These are phyloP conservation scores for Linyphia triangularis DNA, from an alignment of 2,888 invertebrate species.

Conservation along the genomic window DNA sequence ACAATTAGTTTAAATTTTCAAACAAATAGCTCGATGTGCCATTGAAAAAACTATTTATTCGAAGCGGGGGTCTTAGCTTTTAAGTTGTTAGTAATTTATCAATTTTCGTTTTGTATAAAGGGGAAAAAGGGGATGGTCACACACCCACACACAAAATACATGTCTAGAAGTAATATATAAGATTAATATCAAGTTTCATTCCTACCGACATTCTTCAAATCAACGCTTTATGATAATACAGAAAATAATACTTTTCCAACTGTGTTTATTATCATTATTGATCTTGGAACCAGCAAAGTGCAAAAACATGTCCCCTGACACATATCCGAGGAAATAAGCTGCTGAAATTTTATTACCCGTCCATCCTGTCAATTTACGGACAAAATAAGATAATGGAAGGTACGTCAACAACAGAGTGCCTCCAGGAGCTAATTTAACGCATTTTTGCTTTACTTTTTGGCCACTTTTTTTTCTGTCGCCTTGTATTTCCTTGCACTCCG, in stretches of 20 bases:
- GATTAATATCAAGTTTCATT: not conserved
- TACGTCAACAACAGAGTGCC: conserved; percentile 25
- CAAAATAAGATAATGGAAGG: conserved; percentile 55
- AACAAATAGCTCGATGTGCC: no score
- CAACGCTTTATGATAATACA: not conserved
- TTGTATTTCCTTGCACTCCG: not conserved
- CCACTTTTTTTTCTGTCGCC: not conserved
- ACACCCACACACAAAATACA: no score
- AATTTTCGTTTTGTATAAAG: no score
- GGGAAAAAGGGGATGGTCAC: no score
- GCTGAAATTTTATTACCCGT: conserved; percentile 66
- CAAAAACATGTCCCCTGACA: conserved; percentile 64
- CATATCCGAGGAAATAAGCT: conserved; percentile 50
- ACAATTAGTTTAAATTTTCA: no score
- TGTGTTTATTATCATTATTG: conserved; percentile 43
- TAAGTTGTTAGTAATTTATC: no score
- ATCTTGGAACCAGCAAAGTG: conserved; percentile 36
- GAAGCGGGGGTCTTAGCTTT: no score
- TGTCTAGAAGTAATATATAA: not conserved
- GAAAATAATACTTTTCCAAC: conserved; percentile 13
- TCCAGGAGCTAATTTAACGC: not conserved
- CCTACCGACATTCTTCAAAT: not conserved
- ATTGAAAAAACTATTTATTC: no score
- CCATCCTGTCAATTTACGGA: conserved; percentile 62
- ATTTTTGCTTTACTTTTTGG: not conserved